Conservation (phyloP, 2,797 vertebrate species). For the Psittacula echo region DNA sequence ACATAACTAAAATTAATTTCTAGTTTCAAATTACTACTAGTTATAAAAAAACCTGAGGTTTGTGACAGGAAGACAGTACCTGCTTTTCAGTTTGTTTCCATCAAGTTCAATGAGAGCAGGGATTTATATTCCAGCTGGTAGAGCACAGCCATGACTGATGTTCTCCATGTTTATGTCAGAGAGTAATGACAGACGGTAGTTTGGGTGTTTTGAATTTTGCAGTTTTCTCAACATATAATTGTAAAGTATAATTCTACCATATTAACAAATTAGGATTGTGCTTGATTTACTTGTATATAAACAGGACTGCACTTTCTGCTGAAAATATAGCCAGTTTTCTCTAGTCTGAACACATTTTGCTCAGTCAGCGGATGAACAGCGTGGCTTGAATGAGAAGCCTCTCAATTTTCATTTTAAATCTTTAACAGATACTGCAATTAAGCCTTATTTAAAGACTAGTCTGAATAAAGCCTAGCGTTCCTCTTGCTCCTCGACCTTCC, state of each 20-base stretch:
- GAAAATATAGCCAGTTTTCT: not conserved
- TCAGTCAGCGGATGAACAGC: not conserved
- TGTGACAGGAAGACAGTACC: not conserved
- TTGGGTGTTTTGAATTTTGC: not conserved
- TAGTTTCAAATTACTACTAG: not conserved
- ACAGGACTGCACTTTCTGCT: not conserved
- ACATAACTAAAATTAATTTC: not conserved
- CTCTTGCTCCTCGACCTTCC: not conserved
- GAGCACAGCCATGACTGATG: not conserved
- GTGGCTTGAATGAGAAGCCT: not conserved
- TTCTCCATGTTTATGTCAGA: fast-evolving
- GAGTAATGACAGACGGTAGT: not conserved
- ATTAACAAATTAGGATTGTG: not conserved
- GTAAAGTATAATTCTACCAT: not conserved
- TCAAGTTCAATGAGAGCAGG: not conserved
- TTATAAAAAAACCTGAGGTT: not conserved
- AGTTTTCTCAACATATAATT: not conserved
- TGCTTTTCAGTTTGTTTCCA: not conserved
- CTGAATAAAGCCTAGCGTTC: not conserved
- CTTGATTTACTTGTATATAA: not conserved
- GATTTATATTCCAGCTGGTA: not conserved
- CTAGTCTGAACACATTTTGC: not conserved
- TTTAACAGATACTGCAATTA: not conserved
- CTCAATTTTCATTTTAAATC: not conserved
- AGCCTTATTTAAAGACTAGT: not conserved